phyloP scores from a whole-genome alignment of 2,797 vertebrate genomes.

The Morelia viridis region DNA sequence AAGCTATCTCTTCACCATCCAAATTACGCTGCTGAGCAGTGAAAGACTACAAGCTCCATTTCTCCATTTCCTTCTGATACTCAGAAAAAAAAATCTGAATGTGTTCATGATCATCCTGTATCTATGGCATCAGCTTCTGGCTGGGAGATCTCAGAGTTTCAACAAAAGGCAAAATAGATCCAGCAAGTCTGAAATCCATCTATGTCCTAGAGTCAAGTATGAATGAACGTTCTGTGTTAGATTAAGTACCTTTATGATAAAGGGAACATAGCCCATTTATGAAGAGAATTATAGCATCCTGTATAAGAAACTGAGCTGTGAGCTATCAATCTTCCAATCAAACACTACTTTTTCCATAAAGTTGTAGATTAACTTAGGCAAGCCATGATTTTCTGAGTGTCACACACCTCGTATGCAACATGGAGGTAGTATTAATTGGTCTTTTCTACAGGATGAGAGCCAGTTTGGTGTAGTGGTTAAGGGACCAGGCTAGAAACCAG shows the following conservation, averaged over 20 bases:
- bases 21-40: neutral
- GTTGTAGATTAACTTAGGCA: neutral
- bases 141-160: neutral
- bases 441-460: neutral
- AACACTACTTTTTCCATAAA: neutral
- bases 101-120: neutral
- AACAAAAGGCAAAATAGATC: neutral
- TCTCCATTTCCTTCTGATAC: neutral
- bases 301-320: neutral
- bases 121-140: neutral
- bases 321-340: neutral
- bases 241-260: neutral
- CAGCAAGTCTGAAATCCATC: neutral
- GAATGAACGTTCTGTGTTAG: neutral
- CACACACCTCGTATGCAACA: neutral
- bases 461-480: neutral
- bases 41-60: neutral
- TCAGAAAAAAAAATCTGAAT: neutral
- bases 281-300: neutral
- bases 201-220: neutral
- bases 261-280: neutral
- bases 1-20: neutral
- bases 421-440: neutral
- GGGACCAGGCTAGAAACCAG: neutral
- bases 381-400: neutral